Conservation (phyloP, 2,113 vertebrate species). For the Microtus ochrogaster region DNA sequence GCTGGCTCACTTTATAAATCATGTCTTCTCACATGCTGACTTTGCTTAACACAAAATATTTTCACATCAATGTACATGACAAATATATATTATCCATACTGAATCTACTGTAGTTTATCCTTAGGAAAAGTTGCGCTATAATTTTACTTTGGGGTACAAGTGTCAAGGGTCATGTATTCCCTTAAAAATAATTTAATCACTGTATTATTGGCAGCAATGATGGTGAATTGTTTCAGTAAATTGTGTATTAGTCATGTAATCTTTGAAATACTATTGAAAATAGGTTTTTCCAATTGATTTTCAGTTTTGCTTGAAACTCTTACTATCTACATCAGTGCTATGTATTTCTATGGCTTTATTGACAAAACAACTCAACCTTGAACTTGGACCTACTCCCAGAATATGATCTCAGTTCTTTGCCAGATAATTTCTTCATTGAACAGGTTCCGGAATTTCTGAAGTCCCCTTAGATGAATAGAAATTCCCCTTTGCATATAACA, state of each 20-base stretch:
- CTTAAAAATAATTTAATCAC: conserved; percentile 7
- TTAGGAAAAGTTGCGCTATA: not conserved
- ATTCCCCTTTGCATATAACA: not conserved
- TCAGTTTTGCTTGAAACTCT: conserved; percentile 32
- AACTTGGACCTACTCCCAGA: not conserved
- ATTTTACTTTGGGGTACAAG: not conserved
- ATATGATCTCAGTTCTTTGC: conserved; percentile 16
- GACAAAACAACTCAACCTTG: not conserved
- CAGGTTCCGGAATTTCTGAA: not conserved
- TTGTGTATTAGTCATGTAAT: not conserved
- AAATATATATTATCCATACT: not conserved
- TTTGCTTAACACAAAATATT: conserved; percentile 44
- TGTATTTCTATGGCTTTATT: not conserved
- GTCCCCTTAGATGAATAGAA: not conserved
- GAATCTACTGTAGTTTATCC: not conserved
- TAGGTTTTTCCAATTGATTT: conserved; percentile 20
- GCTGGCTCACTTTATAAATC: not conserved
- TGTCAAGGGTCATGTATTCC: not conserved
- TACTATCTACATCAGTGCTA: not conserved
- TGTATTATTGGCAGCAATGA: not conserved
- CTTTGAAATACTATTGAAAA: conserved; percentile 21
- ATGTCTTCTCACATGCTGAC: not conserved
- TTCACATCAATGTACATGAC: not conserved
- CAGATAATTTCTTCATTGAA: conserved; percentile 17
- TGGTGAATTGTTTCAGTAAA: not conserved